phyloP scores from a whole-genome alignment of 2,888 invertebrate genomes.

The Electrophaes corylata region DNA sequence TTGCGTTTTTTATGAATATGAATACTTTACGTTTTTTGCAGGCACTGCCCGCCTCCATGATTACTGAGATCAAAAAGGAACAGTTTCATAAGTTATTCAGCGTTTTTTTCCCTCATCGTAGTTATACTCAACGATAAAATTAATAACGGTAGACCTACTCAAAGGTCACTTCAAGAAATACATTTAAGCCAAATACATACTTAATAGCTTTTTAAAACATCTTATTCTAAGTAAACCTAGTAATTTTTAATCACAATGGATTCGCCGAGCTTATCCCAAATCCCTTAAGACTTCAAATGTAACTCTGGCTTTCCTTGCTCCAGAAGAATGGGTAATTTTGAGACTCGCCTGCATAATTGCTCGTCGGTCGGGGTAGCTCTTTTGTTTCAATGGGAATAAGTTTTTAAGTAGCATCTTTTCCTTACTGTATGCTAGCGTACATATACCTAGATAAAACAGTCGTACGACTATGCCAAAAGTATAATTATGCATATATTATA shows the following conservation, averaged over 20 bases:
- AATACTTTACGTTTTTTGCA: too few species aligned
- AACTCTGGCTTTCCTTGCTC: not conserved
- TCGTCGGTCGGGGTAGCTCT: conserved; percentile 6
- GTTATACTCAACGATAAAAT: too few species aligned
- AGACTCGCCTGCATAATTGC: conserved; percentile 11
- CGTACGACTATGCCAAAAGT: too few species aligned
- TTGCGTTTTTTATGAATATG: too few species aligned
- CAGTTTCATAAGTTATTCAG: too few species aligned
- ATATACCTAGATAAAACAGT: too few species aligned
- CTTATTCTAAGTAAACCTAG: not conserved
- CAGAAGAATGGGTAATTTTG: not conserved
- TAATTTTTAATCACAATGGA: not conserved
- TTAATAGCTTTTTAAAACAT: not conserved
- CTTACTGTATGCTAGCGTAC: not conserved
- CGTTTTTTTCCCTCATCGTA: too few species aligned
- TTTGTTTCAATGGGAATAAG: conserved; percentile 22
- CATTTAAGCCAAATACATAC: not conserved
- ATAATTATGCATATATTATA: too few species aligned
- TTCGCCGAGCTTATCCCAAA: not conserved
- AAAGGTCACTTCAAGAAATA: too few species aligned
- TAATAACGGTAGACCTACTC: too few species aligned
- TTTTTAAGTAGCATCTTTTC: conserved; percentile 8
- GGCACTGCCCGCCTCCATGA: too few species aligned
- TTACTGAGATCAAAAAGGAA: too few species aligned
- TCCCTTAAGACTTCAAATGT: conserved; percentile 1